Conservation (phyloP, 2,888 invertebrate genomes). For the Parochlus steinenii region DNA sequence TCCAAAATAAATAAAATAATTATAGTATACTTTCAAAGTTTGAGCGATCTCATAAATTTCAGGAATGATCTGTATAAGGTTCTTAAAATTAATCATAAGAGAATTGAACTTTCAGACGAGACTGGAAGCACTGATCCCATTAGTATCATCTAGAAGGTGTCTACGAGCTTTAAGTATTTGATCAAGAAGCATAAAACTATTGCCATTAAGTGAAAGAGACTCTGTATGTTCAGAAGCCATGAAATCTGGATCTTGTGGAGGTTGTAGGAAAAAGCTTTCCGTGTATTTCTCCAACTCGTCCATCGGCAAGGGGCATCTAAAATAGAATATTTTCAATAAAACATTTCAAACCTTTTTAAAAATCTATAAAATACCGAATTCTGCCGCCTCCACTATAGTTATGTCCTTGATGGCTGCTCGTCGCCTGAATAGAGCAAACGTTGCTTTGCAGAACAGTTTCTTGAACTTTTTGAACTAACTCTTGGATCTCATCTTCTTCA, state of each 20-base stretch:
- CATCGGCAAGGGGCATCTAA: conserved; percentile 3
- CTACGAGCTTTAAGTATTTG: conserved; percentile 4
- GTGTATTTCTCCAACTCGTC: conserved; percentile 8
- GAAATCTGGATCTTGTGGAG: not conserved
- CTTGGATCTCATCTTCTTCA: conserved; percentile 4
- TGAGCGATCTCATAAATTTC: too few relatives aligned
- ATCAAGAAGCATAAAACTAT: conserved; percentile 8
- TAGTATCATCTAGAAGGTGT: too few relatives aligned
- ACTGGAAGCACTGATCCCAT: too few relatives aligned
- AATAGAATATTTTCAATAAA: too few relatives aligned
- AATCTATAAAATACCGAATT: too few relatives aligned
- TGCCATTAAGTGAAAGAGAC: not conserved
- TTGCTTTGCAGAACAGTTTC: conserved; percentile 4
- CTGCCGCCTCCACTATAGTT: not conserved
- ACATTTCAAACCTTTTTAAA: not conserved
- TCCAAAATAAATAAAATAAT: too few relatives aligned
- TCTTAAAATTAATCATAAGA: too few relatives aligned
- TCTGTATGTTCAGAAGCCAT: not conserved
- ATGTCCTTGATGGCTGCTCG: conserved; percentile 1
- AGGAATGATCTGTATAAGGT: too few relatives aligned
- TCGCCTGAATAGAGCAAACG: too few relatives aligned
- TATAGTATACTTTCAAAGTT: too few relatives aligned
- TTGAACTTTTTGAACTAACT: conserved; percentile 1
- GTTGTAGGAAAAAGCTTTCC: not conserved
- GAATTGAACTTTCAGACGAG: too few relatives aligned